Conservation (phyloP, 2,797 vertebrate species). For the Macrochelys suwanniensis region DNA sequence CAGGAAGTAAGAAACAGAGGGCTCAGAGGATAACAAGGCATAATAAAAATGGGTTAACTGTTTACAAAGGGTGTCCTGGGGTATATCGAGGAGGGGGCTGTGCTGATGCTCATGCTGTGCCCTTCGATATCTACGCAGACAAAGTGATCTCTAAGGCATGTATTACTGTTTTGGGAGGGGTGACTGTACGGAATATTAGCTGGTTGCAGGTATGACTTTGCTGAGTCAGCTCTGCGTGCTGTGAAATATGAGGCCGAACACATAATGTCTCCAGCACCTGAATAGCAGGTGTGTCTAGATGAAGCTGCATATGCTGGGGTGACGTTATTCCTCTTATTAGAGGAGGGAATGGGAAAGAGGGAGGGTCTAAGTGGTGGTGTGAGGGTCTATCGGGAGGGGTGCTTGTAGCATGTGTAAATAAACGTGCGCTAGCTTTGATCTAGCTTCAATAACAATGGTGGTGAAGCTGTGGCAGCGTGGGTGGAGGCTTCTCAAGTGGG, state of each 20-base stretch:
- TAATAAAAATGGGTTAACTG: slow-evolving; percentile 7
- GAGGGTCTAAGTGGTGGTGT: fast-evolving
- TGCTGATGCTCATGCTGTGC: neutral
- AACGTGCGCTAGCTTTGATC: too few species aligned
- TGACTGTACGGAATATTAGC: neutral
- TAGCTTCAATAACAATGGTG: too few species aligned
- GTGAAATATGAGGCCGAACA: neutral
- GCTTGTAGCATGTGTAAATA: too few species aligned
- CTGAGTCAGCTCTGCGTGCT: neutral
- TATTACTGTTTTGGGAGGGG: slow-evolving; percentile 46
- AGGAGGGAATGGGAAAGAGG: slow-evolving; percentile 56
- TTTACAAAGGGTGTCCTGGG: neutral
- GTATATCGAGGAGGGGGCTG: neutral
- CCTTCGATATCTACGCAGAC: slow-evolving; percentile 20
- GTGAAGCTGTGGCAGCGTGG: too few species aligned
- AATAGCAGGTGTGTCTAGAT: slow-evolving; percentile 2
- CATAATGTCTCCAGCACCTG: slow-evolving; percentile 34
- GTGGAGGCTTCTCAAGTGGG: too few species aligned
- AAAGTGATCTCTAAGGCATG: neutral
- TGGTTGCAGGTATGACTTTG: neutral
- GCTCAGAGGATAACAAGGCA: neutral
- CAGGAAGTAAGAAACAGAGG: neutral
- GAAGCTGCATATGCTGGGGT: slow-evolving; percentile 48
- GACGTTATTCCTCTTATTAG: slow-evolving; percentile 58
- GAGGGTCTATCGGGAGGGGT: too few species aligned